phyloP scores from a whole-genome alignment of 2,113 vertebrate genomes.

The Ailuropoda melanoleuca region DNA sequence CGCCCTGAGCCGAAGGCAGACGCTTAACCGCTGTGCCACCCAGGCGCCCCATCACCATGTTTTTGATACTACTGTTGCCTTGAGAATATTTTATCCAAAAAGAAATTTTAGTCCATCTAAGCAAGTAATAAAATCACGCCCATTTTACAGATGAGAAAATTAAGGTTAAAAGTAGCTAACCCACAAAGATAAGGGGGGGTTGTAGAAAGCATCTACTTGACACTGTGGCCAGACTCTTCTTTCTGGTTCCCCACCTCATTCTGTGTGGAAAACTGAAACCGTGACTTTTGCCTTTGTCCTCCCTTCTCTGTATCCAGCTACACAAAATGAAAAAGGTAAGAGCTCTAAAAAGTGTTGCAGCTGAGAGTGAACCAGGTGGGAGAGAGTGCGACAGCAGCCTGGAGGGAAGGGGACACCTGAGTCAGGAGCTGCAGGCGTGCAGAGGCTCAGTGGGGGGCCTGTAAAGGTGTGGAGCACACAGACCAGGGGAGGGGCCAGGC shows the following conservation, averaged over 20 bases:
- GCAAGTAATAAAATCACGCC: neutral
- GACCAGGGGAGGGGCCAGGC: neutral
- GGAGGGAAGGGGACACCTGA: neutral
- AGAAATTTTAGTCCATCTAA: neutral
- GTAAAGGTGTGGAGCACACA: accelerated
- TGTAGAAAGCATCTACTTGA: neutral
- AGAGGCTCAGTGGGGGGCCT: no score
- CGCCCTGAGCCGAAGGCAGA: no score
- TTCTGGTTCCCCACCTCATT: neutral
- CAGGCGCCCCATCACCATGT: no score
- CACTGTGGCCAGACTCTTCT: no score
- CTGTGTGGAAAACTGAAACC: neutral
- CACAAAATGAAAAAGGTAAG: neutral
- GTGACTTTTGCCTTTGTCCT: neutral
- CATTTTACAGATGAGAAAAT: neutral
- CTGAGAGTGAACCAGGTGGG: neutral
- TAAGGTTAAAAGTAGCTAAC: neutral
- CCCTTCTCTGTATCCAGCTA: neutral
- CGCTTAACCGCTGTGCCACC: no score
- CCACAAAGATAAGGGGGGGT: neutral
- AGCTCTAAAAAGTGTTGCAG: neutral
- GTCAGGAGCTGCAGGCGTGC: no score
- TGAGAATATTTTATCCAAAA: neutral
- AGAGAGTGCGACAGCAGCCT: neutral
- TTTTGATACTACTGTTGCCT: neutral